A percentile compares a stretch with the other conserved stretches of the same genome.
phyloP scores from a whole-genome alignment of 2,113 vertebrate genomes.

The Castor canadensis region DNA sequence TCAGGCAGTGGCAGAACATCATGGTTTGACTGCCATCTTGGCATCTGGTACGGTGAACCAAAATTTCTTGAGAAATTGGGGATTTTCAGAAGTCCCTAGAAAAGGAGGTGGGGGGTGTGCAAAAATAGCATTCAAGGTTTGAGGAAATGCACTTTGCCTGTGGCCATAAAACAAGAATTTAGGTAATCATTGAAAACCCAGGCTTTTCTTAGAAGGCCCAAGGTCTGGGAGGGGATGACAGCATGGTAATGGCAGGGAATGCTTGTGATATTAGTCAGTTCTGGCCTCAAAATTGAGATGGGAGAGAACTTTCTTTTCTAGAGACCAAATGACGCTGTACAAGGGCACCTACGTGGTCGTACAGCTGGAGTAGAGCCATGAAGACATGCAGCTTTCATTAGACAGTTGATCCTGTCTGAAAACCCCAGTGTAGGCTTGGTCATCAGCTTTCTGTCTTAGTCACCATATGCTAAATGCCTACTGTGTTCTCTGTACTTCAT shows the following conservation, averaged over 20 bases:
- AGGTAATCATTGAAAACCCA: not conserved
- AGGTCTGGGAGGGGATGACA: not conserved
- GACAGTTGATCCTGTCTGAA: not conserved
- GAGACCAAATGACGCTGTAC: not conserved
- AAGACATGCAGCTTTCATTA: not conserved
- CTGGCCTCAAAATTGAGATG: not conserved
- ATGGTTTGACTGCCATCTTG: not conserved
- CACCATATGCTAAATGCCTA: not conserved
- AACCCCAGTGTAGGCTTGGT: not conserved
- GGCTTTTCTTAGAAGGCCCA: conserved; percentile 13
- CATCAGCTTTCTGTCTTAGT: not conserved
- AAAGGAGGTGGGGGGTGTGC: too few relatives aligned
- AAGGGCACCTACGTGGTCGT: not conserved
- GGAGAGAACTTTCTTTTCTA: not conserved
- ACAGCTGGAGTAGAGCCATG: not conserved
- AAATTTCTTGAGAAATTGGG: not conserved
- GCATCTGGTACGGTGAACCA: not conserved
- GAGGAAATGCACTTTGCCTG: not conserved
- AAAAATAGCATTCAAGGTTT: not conserved
- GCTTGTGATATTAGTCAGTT: not conserved
- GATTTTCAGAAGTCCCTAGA: not conserved
- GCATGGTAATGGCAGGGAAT: not conserved
- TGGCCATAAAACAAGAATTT: conserved; percentile 12
- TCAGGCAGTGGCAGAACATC: not conserved
- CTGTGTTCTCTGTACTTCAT: not conserved